phyloP scores from a whole-genome alignment of 2,113 vertebrate species.

The Epinephelus lanceolatus region DNA sequence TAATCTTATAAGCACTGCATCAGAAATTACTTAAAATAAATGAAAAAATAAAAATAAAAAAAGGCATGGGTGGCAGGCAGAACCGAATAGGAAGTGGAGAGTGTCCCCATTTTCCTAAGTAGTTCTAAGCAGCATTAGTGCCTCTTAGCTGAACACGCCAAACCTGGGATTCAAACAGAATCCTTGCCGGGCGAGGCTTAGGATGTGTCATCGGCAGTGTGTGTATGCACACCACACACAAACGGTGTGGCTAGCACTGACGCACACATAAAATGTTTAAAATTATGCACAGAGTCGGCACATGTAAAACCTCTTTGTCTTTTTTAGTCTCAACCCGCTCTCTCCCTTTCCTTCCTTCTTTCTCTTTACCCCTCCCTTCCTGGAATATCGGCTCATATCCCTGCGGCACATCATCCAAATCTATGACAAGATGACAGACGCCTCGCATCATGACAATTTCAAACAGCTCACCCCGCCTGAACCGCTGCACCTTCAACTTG shows the following conservation, averaged over 20 bases:
- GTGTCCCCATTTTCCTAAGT: constrained; percentile 77
- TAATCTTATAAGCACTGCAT: constrained; percentile 62
- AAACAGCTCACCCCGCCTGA: constrained; percentile 45
- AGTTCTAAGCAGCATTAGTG: constrained; percentile 80
- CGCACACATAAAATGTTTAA: constrained; percentile 44
- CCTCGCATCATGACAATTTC: constrained; percentile 39
- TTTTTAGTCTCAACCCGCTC: constrained; percentile 21
- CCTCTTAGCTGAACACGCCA: constrained; percentile 79
- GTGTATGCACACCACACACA: constrained; percentile 35
- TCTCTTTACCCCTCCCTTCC: background rate
- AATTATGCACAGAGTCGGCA: constrained; percentile 58
- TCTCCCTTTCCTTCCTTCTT: background rate
- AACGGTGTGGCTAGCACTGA: constrained; percentile 33
- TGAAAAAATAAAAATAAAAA: constrained; percentile 10
- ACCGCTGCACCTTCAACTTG: constrained; percentile 59
- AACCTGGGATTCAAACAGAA: constrained; percentile 75
- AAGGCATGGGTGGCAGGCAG: constrained; percentile 57
- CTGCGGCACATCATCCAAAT: constrained; percentile 50
- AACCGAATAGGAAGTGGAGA: constrained; percentile 54
- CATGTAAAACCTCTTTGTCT: constrained; percentile 54
- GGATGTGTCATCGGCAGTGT: constrained; percentile 65
- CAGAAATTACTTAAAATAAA: constrained; percentile 60
- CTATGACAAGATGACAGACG: constrained; percentile 62
- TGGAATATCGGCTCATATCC: constrained; percentile 35
- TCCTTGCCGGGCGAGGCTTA: constrained; percentile 71